Evolutionary conservation across 37 sponge, comb jelly and placozoan species (phyloP), one percentile per base, ranked within the genome.

Genomic region (Cliona cf. orientalis): DNA sequence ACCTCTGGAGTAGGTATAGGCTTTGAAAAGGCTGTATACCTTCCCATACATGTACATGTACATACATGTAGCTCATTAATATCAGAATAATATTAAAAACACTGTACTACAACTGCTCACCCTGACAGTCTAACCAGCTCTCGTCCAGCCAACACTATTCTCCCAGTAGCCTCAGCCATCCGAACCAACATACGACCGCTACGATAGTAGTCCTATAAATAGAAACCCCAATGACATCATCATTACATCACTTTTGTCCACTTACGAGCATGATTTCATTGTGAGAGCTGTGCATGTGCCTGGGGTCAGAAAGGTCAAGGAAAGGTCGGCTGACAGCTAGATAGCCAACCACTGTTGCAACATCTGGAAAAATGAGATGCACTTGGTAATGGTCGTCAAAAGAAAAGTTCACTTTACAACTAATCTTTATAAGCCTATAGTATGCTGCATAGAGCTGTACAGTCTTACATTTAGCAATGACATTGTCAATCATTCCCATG

Each of bases 111-210:
- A n/a, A n/a, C n/a, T n/a, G n/a, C 91, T 78, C 71, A 93, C 90
- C 97, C 97, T 58, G 97, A 82, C 39, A 97, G 77, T 59, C 95
- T 62, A 22, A 95, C 89, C 82, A 97, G 38, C 58, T 97, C 97
- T 29, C 97, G 56, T 19, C 97, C 97, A 33, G 97, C 89, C 12
- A 97, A 78, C 40, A 97, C 95, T 29, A 97, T 84, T 74, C 97
- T 64, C 17, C 97, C 97, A 49, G 91, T 91, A n/a, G 97, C 97
- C 62, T 97, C 88, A 69, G 97, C 92, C 92, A 97, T 85, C 31
- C 92, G 62, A 5, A 97, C 95, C 57, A 97, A 69, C 90, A 91
- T 91, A 6, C 97, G 80, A 23, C 97, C 97, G 72, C 90, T 94
- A 33, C 78, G 45, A 60, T 94, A 93, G 91, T 92, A 92, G 58